These are phyloP conservation scores for Rhinoderma darwinii DNA, from an alignment of 2,113 vertebrate genomes.

Conservation along the genomic window DNA sequence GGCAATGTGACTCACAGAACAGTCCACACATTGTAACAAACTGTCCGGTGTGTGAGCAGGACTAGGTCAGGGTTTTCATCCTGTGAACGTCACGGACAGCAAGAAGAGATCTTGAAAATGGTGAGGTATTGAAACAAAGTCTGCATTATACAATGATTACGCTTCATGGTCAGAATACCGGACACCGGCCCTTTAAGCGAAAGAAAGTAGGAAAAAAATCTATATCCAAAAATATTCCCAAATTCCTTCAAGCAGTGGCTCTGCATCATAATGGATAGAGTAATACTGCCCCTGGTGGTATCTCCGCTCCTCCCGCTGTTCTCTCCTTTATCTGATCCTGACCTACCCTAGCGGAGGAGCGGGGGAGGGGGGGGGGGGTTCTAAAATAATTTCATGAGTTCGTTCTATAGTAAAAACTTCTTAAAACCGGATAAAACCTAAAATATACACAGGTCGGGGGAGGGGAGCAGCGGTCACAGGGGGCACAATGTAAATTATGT, in stretches of 20 bases:
- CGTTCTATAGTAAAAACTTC: background rate
- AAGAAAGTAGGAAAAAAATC: background rate
- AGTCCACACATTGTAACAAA: no score
- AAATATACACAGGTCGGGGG: background rate
- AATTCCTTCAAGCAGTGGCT: background rate
- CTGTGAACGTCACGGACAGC: background rate
- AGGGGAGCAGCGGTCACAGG: no score
- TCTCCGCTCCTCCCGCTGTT: background rate
- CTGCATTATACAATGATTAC: no score
- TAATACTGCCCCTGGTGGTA: background rate
- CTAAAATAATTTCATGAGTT: background rate
- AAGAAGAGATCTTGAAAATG: background rate
- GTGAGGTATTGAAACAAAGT: no score
- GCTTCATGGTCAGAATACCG: background rate
- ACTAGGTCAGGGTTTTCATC: no score
- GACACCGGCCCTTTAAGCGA: background rate
- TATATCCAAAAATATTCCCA: background rate
- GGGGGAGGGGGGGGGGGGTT: no score
- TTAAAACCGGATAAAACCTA: background rate
- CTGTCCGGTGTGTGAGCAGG: no score
- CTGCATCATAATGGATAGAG: background rate
- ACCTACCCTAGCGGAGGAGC: no score
- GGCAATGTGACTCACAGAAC: no score
- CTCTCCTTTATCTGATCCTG: background rate
- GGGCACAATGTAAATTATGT: background rate